A percentile compares a stretch with the other conserved stretches of the same genome.
Evolutionary conservation across 2,888 invertebrate genomes (phyloP).

Genomic region (Acanthosepion lycidas): DNA sequence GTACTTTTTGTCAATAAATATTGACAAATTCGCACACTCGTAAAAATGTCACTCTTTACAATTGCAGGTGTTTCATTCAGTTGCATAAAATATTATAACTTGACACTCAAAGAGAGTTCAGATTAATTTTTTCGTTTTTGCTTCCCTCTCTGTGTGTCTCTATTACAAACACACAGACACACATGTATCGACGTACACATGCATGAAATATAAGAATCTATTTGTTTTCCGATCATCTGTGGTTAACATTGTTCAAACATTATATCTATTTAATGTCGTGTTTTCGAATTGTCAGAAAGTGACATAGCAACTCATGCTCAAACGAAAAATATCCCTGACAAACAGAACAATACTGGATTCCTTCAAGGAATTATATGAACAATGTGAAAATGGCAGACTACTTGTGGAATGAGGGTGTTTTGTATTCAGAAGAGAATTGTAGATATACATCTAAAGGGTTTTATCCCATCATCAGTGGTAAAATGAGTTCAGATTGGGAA

Average conservation of each 20-base stretch:
- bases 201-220: background rate
- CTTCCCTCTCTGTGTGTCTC: background rate
- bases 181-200: background rate
- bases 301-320: background rate
- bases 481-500: no score
- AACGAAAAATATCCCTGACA: no score
- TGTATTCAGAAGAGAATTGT: no score
- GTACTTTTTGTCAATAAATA: background rate
- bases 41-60: constrained; percentile 17
- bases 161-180: background rate
- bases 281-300: background rate
- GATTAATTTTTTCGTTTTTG: background rate
- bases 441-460: no score
- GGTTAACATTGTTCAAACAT: background rate
- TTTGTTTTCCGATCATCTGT: background rate
- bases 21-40: background rate
- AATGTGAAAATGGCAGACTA: no score
- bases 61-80: constrained; percentile 33
- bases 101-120: background rate
- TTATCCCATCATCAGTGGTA: no score
- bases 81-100: background rate
- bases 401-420: no score
- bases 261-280: background rate
- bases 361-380: no score
- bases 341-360: no score